Percentiles rank a stretch among this genome's conserved stretches.
phyloP scores from a whole-genome alignment of 23 tunicate species.

The Trididemnum clinides region DNA sequence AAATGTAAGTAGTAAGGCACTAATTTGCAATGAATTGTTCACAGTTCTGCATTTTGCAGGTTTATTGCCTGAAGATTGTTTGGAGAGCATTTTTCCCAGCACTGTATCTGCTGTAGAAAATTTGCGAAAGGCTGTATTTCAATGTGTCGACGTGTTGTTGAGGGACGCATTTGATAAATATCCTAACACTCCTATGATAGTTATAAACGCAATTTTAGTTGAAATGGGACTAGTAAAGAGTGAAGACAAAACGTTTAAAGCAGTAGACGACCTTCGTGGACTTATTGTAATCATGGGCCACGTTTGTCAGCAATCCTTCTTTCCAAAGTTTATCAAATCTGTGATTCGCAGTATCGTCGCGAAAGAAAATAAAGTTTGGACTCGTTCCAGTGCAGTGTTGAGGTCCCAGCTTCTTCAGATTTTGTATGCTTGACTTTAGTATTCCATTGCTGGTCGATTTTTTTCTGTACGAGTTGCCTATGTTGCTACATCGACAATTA shows the following conservation, averaged over 20 bases:
- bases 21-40: too few species aligned
- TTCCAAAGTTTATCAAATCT: slow-evolving; percentile 48
- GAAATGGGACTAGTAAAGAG: slow-evolving; percentile 69
- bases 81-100: slow-evolving; percentile 15
- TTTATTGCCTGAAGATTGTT: slow-evolving; percentile 18
- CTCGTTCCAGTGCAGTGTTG: not conserved
- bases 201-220: slow-evolving; percentile 57
- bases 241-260: slow-evolving; percentile 61
- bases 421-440: slow-evolving; percentile 50
- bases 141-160: slow-evolving; percentile 55
- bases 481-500: too few species aligned
- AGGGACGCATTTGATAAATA: slow-evolving; percentile 63
- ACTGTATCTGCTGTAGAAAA: slow-evolving; percentile 1
- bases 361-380: slow-evolving; percentile 57
- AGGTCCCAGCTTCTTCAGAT: slow-evolving; percentile 59
- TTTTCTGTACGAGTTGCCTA: too few species aligned
- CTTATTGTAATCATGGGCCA: slow-evolving; percentile 46
- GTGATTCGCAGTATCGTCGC: slow-evolving; percentile 56
- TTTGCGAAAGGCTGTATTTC: slow-evolving; percentile 38
- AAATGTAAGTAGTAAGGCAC: too few species aligned
- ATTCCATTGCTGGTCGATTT: too few species aligned
- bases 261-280: slow-evolving; percentile 38
- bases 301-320: slow-evolving; percentile 59
- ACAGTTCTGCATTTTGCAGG: not conserved
- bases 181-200: slow-evolving; percentile 74